Evolutionary conservation across 30 jellyfish, hydroid and myxozoan genomes (phyloP), one percentile per base, ranked within the genome.

Genomic region (Hydractinia symbiolongicarpus): DNA sequence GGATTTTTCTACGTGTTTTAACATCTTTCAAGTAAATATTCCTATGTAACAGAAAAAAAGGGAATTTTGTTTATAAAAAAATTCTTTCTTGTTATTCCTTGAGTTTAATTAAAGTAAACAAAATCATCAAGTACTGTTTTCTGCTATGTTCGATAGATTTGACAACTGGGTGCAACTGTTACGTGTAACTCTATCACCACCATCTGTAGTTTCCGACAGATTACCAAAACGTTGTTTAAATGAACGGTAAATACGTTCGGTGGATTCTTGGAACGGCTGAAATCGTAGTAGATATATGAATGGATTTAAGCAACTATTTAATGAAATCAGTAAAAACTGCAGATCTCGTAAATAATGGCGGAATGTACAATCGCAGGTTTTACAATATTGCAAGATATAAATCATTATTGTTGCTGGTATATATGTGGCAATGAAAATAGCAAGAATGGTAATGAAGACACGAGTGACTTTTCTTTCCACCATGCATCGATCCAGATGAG

Each of bases 241-340:
- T 30, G 44, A 30, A 2, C 44, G 44, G 44, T 30, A 30, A 30
- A 30, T 2, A 30, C 44, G 44, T 30, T 30, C 44, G 44, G 44
- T 30, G 1, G 44, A 30, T 30, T 30, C 44, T 30, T 30, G 44
- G 44, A 88, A 83, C 17, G 64, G 72, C 54, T 86, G 84, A 16
- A 88, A 72, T 54, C 96, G 79, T 44, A 88, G 72, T 4, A 87
- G 67, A 75, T 90, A 88, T 8, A 88, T 88, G 53, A 88, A 82
- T 16, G 96, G 96, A 69, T 88, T 88, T 86, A 88, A 72, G 15
- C 94, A 89, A 55, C 94, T 83, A 75, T 88, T 88, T 30, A 84
- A 82, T 15, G 90, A 66, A 13, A 83, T 86, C 57, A 88, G 72
- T 11, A 88, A 50, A 64, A 83, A 88, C 72, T 83, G 94, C 67